These are phyloP conservation scores for Dynastes grantii DNA, from an alignment of 2,888 invertebrate genomes.

Conservation along the genomic window DNA sequence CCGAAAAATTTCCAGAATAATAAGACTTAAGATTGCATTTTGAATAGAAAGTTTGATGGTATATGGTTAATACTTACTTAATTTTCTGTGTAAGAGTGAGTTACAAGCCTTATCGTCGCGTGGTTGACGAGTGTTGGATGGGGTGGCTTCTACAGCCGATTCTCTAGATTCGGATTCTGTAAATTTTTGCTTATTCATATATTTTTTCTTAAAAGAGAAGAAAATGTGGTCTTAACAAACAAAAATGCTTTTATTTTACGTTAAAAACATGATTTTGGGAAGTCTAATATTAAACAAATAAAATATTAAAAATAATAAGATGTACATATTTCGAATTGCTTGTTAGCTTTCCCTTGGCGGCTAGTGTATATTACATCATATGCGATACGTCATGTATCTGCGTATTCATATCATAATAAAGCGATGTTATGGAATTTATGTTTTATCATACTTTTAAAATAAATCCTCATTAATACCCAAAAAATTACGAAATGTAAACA, in stretches of 20 bases:
- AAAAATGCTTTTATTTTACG: too few relatives aligned
- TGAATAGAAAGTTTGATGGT: conserved; percentile 23
- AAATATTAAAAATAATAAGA: too few relatives aligned
- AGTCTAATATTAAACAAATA: too few relatives aligned
- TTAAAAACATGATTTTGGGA: too few relatives aligned
- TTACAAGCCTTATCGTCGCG: conserved; percentile 11
- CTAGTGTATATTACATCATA: too few relatives aligned
- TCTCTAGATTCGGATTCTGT: conserved; percentile 16
- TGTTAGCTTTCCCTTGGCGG: too few relatives aligned
- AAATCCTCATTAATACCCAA: neutral
- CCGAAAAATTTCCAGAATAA: conserved; percentile 32
- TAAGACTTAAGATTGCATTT: conserved; percentile 1
- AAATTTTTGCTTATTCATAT: neutral
- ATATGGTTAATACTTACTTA: conserved; percentile 52
- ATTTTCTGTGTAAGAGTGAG: conserved; percentile 56
- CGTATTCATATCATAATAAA: too few relatives aligned
- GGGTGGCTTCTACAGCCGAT: conserved; percentile 13
- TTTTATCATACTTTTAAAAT: neutral
- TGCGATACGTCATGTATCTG: too few relatives aligned
- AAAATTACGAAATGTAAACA: neutral
- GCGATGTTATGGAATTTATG: neutral
- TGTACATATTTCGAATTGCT: too few relatives aligned
- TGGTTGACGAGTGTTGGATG: neutral
- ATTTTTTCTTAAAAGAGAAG: too few relatives aligned
- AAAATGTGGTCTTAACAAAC: too few relatives aligned